Conservation (phyloP, 2,113 vertebrate genomes). For the Hemibagrus wyckioides region DNA sequence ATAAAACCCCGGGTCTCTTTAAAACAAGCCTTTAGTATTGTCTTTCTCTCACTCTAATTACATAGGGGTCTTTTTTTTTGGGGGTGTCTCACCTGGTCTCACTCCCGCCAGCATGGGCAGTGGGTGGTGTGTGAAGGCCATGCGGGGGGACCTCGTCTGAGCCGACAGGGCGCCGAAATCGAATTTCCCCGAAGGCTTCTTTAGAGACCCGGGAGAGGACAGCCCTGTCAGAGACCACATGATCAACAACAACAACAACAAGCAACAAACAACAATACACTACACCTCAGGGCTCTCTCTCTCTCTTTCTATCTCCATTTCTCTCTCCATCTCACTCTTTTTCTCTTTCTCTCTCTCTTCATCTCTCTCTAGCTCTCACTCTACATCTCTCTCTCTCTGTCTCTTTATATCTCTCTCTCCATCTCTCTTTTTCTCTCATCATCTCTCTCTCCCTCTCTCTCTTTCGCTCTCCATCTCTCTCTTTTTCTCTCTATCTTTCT, state of each 20-base stretch:
- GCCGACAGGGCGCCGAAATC: constrained; percentile 93
- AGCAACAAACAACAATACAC: constrained; percentile 67
- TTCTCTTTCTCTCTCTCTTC: too few species aligned
- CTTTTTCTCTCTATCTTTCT: too few species aligned
- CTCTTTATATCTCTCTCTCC: too few species aligned
- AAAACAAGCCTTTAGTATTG: not conserved
- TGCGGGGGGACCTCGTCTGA: constrained; percentile 92
- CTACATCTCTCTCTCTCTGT: too few species aligned
- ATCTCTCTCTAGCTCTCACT: too few species aligned
- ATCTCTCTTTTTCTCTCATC: too few species aligned
- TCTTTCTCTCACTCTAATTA: not conserved
- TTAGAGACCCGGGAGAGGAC: constrained; percentile 90
- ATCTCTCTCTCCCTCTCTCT: too few species aligned
- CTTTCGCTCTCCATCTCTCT: too few species aligned
- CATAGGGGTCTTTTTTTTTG: constrained; percentile 34
- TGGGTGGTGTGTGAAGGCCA: constrained; percentile 97
- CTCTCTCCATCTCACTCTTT: too few species aligned
- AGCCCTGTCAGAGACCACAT: constrained; percentile 78
- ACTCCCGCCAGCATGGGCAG: constrained; percentile 96
- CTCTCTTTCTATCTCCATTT: too few species aligned
- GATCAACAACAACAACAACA: constrained; percentile 71
- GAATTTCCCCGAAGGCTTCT: constrained; percentile 92
- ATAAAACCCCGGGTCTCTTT: constrained; percentile 20
- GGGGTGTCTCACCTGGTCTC: constrained; percentile 91
- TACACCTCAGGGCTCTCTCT: not conserved